These are phyloP conservation scores for Scolanthus callimorphus DNA, from an alignment of 92 coral and sea anemone genomes.

Conservation along the genomic window DNA sequence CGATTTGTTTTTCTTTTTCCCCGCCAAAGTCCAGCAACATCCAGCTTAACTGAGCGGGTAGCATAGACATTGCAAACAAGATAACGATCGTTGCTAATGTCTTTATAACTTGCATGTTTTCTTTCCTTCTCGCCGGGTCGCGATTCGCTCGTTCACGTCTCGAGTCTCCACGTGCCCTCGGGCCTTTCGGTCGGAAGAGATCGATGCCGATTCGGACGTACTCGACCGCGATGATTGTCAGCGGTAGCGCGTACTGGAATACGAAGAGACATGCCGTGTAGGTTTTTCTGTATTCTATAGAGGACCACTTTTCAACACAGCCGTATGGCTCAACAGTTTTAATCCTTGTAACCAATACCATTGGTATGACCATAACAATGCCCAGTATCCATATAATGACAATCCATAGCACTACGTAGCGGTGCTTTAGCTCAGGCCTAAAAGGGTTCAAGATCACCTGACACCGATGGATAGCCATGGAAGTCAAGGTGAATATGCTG, in stretches of 20 bases:
- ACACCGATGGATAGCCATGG: conserved; percentile 91
- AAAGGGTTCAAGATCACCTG: conserved; percentile 84
- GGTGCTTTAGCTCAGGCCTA: conserved; percentile 72
- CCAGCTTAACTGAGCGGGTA: conserved; percentile 95
- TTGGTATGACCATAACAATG: conserved; percentile 63
- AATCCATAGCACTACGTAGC: conserved; percentile 64
- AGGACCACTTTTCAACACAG: conserved; percentile 81
- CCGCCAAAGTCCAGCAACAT: conserved; percentile 88
- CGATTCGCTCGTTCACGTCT: conserved; percentile 23
- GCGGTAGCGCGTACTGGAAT: conserved; percentile 75
- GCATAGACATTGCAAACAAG: conserved; percentile 79
- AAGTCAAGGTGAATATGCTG: conserved; percentile 87
- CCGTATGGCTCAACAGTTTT: conserved; percentile 61
- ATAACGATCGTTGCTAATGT: conserved; percentile 87
- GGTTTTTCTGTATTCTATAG: conserved; percentile 42
- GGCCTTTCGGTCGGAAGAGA: conserved; percentile 48
- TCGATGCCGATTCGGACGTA: conserved; percentile 90
- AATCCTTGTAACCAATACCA: conserved; percentile 56
- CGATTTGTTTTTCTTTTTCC: conserved; percentile 42
- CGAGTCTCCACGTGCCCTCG: conserved; percentile 29
- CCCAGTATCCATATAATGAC: conserved; percentile 73
- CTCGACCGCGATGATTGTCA: conserved; percentile 79
- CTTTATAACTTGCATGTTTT: conserved; percentile 90
- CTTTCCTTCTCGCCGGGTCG: conserved; percentile 69
- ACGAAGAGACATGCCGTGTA: conserved; percentile 80